phyloP scores from a whole-genome alignment of 2,797 vertebrate genomes.

The Holocentrus rufus region DNA sequence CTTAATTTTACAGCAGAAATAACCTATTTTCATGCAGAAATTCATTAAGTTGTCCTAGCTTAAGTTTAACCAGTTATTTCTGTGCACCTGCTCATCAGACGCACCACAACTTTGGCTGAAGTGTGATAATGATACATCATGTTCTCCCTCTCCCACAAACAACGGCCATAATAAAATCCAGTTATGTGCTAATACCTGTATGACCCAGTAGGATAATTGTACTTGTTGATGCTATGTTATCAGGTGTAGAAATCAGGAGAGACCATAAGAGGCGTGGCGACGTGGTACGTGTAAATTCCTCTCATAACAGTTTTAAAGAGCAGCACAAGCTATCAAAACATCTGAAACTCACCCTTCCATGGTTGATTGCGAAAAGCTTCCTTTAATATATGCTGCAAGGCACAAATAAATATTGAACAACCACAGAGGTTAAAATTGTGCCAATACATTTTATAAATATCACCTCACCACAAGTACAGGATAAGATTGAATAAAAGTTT shows the following conservation, averaged over 20 bases:
- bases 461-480: neutral
- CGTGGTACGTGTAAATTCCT: neutral
- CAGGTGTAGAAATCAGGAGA: neutral
- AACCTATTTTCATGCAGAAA: neutral
- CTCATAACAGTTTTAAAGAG: conserved; percentile 2
- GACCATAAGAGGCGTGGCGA: neutral
- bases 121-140: neutral
- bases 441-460: neutral
- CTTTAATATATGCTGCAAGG: neutral
- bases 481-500: too few species aligned
- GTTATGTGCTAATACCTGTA: neutral
- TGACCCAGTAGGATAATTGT: neutral
- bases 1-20: too few species aligned
- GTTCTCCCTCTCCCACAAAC: too few species aligned
- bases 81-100: neutral
- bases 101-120: neutral
- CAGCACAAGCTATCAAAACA: conserved; percentile 6
- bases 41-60: too few species aligned
- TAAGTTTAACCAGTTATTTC: neutral
- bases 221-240: neutral
- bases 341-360: neutral
- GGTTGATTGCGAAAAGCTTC: neutral
- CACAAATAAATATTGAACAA: neutral
- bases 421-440: conserved; percentile 4
- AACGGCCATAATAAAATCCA: neutral